Conservation (phyloP, 2,888 invertebrate species). For the Himalopsyche anomala region DNA sequence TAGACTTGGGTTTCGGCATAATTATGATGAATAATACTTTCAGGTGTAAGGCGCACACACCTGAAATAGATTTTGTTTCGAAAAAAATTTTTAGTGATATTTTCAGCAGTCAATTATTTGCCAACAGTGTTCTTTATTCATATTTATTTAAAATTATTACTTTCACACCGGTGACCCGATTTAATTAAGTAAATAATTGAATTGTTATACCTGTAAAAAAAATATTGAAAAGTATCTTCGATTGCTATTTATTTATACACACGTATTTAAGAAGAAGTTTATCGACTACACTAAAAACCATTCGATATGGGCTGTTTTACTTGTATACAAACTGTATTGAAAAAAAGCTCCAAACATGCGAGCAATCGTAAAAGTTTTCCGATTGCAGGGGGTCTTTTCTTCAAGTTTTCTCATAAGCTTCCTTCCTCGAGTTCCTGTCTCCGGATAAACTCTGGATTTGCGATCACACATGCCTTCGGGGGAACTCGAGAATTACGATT, state of each 20-base stretch:
- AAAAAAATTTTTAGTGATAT: no score
- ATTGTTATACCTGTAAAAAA: no score
- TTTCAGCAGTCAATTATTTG: no score
- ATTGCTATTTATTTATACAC: not conserved
- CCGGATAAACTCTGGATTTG: constrained; percentile 28
- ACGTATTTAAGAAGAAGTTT: not conserved
- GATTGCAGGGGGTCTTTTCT: constrained; percentile 4
- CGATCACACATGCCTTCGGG: constrained; percentile 10
- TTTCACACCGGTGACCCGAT: no score
- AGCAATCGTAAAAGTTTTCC: constrained; percentile 30
- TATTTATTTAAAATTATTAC: no score
- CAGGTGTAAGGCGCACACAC: no score
- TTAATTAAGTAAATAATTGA: no score
- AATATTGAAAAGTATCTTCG: not conserved
- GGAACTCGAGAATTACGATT: not conserved
- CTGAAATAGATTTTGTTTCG: no score
- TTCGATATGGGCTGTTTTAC: not conserved
- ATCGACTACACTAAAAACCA: not conserved
- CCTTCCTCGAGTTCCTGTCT: not conserved
- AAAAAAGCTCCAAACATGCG: constrained; percentile 22
- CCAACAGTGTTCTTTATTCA: no score
- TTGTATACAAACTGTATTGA: not conserved
- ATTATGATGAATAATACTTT: no score
- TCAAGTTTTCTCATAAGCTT: constrained; percentile 26
- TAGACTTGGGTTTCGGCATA: no score